A percentile compares a stretch with the other conserved stretches of the same genome.
These are phyloP conservation scores for Drosophila nebulosa DNA, from an alignment of 1,140 invertebrate species.

Conservation along the genomic window DNA sequence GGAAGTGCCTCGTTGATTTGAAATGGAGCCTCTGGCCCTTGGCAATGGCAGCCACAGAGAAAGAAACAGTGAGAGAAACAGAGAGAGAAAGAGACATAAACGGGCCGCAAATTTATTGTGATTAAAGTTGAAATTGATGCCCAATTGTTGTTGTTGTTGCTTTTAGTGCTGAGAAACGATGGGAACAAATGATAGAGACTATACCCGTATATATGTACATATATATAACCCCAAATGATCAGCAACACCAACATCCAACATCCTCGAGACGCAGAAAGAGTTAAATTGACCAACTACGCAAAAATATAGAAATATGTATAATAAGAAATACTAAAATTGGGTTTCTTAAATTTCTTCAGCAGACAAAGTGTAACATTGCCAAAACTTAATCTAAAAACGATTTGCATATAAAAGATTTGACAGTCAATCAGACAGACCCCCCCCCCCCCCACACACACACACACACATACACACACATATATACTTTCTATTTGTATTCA, in stretches of 20 bases:
- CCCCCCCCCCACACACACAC: background rate
- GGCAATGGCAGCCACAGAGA: background rate
- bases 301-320: no score
- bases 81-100: slow-evolving; percentile 20
- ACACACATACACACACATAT: background rate
- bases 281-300: background rate
- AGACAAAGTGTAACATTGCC: slow-evolving; percentile 14
- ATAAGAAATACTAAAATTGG: no score
- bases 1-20: slow-evolving; percentile 73
- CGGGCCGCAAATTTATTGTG: slow-evolving; percentile 25
- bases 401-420: slow-evolving; percentile 61
- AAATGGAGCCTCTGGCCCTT: slow-evolving; percentile 46
- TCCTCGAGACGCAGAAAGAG: background rate
- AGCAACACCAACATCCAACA: background rate
- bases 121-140: slow-evolving; percentile 10
- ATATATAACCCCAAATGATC: slow-evolving; percentile 3
- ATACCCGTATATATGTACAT: background rate
- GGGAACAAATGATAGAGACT: background rate
- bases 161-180: background rate
- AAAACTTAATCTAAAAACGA: slow-evolving; percentile 47
- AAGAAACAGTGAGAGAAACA: background rate
- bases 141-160: background rate
- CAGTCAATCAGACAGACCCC: slow-evolving; percentile 31
- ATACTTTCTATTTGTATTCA: background rate
- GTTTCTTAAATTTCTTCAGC: no score